Conservation (phyloP, 2,888 invertebrate species). For the Malthinus seriepunctatus region DNA sequence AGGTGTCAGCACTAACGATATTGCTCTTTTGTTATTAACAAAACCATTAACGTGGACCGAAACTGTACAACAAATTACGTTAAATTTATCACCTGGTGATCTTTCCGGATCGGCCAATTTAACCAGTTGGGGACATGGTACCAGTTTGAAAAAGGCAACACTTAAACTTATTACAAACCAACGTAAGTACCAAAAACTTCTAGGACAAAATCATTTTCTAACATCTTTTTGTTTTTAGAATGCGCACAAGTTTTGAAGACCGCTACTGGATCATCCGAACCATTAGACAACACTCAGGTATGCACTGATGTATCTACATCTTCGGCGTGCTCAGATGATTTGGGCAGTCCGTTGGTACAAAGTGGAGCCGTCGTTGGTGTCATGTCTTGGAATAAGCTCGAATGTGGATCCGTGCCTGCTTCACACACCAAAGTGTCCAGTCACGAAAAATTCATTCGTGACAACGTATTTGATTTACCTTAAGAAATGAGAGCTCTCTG, state of each 20-base stretch:
- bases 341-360: background rate
- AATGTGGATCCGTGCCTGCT: constrained; percentile 51
- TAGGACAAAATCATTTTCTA: too few relatives aligned
- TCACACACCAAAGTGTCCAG: too few relatives aligned
- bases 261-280: background rate
- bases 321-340: background rate
- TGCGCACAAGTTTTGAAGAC: constrained; percentile 34
- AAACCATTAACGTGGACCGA: constrained; percentile 43
- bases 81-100: constrained; percentile 34
- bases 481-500: too few relatives aligned
- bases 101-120: constrained; percentile 47
- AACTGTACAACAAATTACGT: constrained; percentile 45
- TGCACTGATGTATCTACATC: too few relatives aligned
- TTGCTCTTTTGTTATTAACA: constrained; percentile 56
- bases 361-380: background rate
- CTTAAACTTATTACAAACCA: background rate
- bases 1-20: constrained; percentile 53
- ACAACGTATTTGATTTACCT: too few relatives aligned
- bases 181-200: too few relatives aligned
- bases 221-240: too few relatives aligned
- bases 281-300: background rate
- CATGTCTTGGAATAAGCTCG: constrained; percentile 28
- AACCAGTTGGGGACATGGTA: constrained; percentile 55
- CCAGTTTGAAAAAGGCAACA: background rate
- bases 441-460: too few relatives aligned